Evolutionary conservation across 2,113 vertebrate species (phyloP).

Genomic region (Boleophthalmus pectinirostris): DNA sequence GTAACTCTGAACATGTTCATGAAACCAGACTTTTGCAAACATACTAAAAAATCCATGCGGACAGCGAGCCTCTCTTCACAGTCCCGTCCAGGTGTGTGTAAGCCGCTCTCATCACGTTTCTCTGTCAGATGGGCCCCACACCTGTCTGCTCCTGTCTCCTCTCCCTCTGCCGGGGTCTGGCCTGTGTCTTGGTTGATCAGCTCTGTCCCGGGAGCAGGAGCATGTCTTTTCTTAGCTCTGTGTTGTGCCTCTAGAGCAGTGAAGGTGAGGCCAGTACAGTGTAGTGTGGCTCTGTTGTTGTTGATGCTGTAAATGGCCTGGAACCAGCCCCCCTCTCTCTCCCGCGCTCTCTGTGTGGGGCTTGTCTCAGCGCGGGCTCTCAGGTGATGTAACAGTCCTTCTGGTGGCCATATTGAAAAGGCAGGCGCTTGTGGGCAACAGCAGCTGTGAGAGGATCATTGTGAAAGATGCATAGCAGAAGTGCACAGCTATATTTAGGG

Average conservation of each 20-base stretch:
- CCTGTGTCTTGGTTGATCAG: not conserved
- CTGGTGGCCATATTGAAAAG: constrained; percentile 41
- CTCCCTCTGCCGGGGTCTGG: not conserved
- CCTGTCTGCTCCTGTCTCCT: constrained; percentile 11
- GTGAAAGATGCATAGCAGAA: constrained; percentile 2
- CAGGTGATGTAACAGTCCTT: constrained; percentile 46
- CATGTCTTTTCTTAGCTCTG: not conserved
- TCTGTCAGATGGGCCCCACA: constrained; percentile 4
- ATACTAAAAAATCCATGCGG: not conserved
- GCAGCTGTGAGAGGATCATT: constrained; percentile 28
- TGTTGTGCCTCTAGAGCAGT: not conserved
- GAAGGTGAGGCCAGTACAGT: not conserved
- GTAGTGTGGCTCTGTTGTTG: constrained; percentile 14
- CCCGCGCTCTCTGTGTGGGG: not conserved
- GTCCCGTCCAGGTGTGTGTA: not conserved
- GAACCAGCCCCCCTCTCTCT: constrained; percentile 3
- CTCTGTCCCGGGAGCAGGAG: not conserved
- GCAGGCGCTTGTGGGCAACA: constrained; percentile 22
- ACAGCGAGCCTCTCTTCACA: not conserved
- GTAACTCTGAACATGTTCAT: not conserved
- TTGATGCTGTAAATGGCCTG: constrained; percentile 23
- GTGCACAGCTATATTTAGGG: not conserved
- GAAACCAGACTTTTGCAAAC: not conserved
- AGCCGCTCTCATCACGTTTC: not conserved
- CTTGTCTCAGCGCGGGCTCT: constrained; percentile 21